Conservation (phyloP, 2,113 vertebrate species). For the Erpornis zantholeuca region DNA sequence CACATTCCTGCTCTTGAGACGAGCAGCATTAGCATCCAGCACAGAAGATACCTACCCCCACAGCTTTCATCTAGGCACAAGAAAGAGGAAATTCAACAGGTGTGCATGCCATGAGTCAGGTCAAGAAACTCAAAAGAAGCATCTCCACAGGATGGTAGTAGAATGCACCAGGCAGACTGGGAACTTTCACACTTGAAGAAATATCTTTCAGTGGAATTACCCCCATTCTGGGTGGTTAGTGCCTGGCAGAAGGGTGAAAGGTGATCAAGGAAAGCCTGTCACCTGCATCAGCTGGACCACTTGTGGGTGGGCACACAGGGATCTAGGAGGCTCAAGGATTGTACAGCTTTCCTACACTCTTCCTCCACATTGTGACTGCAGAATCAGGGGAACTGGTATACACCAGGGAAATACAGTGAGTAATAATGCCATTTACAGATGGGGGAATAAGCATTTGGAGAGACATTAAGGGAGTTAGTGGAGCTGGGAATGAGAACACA, state of each 20-base stretch:
- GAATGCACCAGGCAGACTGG: background rate
- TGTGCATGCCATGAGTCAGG: background rate
- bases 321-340: background rate
- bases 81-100: background rate
- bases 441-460: background rate
- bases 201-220: background rate
- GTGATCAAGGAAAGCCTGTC: background rate
- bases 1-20: background rate
- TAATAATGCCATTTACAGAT: background rate
- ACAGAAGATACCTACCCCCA: background rate
- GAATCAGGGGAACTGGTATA: background rate
- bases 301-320: background rate
- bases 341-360: background rate
- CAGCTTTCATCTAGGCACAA: background rate
- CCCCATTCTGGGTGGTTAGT: no score
- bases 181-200: background rate
- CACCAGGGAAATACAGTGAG: background rate
- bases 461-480: background rate
- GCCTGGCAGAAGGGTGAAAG: background rate
- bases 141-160: fast-evolving
- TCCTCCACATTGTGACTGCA: background rate
- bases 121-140: background rate
- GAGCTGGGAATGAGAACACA: background rate
- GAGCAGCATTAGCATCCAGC: background rate
- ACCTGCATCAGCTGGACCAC: background rate